Conservation (phyloP, 2,888 invertebrate species). For the Galerucella nymphaeae region DNA sequence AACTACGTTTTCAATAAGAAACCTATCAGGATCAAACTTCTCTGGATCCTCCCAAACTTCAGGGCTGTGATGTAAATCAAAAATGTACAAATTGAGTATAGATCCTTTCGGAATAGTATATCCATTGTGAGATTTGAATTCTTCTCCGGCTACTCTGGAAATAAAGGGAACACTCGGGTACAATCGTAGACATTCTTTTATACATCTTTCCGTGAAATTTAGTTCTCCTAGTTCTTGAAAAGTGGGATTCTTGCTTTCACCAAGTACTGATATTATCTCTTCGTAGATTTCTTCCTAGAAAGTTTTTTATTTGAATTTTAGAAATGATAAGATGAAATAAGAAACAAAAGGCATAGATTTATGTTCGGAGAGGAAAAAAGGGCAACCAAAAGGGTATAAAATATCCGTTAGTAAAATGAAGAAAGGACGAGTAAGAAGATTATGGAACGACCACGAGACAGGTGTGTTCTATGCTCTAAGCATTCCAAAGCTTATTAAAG, state of each 20-base stretch:
- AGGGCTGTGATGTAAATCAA: conserved; percentile 72
- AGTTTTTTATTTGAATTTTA: conserved; percentile 45
- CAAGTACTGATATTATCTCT: conserved; percentile 46
- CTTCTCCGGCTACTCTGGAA: conserved; percentile 62
- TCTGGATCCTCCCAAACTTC: conserved; percentile 73
- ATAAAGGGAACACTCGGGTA: conserved; percentile 77
- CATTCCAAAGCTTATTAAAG: too few relatives aligned
- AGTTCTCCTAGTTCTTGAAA: conserved; percentile 68
- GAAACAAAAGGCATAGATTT: too few relatives aligned
- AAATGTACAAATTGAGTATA: conserved; percentile 68
- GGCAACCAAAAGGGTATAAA: too few relatives aligned
- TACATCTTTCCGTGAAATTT: conserved; percentile 73
- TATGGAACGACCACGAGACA: too few relatives aligned
- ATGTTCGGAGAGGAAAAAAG: too few relatives aligned
- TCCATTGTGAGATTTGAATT: conserved; percentile 42
- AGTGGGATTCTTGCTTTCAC: conserved; percentile 62
- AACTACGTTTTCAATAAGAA: conserved; percentile 69
- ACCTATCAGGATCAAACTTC: conserved; percentile 76
- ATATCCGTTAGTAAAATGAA: too few relatives aligned
- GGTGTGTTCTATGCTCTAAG: too few relatives aligned
- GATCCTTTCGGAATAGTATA: conserved; percentile 67
- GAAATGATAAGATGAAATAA: too few relatives aligned
- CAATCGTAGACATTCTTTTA: conserved; percentile 73
- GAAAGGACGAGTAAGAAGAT: too few relatives aligned
- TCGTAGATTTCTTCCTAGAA: conserved; percentile 45